phyloP scores from a whole-genome alignment of 2,113 vertebrate genomes.

The Trinectes maculatus region DNA sequence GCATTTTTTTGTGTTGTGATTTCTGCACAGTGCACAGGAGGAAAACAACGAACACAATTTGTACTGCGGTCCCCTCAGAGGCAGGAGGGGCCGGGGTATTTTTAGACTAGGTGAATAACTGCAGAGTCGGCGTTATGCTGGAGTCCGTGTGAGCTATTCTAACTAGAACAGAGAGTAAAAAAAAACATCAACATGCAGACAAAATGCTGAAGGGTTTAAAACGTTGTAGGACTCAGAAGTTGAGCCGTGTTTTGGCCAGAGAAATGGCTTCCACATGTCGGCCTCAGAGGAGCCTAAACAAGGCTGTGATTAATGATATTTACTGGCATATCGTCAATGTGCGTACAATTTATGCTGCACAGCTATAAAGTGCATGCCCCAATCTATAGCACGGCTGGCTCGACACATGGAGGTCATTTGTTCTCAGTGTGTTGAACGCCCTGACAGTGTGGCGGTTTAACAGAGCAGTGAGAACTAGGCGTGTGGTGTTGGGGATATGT shows the following conservation, averaged over 20 bases:
- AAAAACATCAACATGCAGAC: constrained; percentile 18
- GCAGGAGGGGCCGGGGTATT: constrained; percentile 52
- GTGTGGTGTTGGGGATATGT: constrained; percentile 34
- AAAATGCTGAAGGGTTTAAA: constrained; percentile 30
- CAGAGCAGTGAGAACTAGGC: constrained; percentile 23
- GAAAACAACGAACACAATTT: constrained; percentile 15
- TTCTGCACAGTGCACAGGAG: neutral
- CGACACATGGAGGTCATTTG: constrained; percentile 51
- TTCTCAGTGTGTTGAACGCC: constrained; percentile 29
- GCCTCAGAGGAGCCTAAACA: constrained; percentile 59
- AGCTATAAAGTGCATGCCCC: constrained; percentile 24
- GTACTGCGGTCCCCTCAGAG: constrained; percentile 43
- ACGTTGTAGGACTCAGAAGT: constrained; percentile 34
- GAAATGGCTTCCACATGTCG: constrained; percentile 79
- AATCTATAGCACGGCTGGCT: constrained; percentile 22
- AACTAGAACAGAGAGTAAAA: constrained; percentile 53
- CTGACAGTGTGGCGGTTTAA: constrained; percentile 27
- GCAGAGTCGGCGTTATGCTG: too few relatives aligned
- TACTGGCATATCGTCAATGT: constrained; percentile 61
- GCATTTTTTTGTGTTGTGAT: neutral
- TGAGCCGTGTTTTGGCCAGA: constrained; percentile 36
- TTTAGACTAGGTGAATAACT: constrained; percentile 74
- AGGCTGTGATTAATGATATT: constrained; percentile 68
- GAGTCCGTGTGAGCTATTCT: constrained; percentile 51
- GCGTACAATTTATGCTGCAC: constrained; percentile 28